Conservation (phyloP, 2,888 invertebrate genomes). For the Autographa pulchrina region DNA sequence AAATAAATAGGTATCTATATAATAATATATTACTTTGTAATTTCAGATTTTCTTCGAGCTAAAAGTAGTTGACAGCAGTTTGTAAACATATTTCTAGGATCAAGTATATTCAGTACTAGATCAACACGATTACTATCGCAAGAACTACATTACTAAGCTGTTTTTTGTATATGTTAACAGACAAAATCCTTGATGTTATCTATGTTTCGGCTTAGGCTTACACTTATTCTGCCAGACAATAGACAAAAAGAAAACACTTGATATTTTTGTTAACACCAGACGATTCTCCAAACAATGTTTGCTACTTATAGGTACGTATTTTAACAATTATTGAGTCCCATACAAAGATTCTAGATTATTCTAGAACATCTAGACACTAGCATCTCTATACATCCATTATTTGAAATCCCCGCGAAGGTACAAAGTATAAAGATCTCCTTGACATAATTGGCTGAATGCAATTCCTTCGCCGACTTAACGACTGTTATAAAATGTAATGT, state of each 20-base stretch:
- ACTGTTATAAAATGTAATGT: constrained; percentile 4
- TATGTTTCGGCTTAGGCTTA: not conserved
- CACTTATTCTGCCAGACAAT: not conserved
- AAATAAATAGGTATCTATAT: too few species aligned
- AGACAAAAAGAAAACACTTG: not conserved
- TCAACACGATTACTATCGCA: not conserved
- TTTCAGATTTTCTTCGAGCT: not conserved
- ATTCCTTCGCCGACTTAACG: constrained; percentile 1
- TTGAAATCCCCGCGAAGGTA: not conserved
- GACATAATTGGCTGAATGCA: constrained; percentile 4
- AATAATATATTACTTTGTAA: not conserved
- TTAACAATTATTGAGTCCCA: too few species aligned
- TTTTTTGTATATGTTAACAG: not conserved
- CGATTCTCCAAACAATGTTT: too few species aligned
- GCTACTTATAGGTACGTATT: too few species aligned
- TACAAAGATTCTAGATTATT: too few species aligned
- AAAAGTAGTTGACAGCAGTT: not conserved
- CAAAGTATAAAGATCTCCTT: not conserved
- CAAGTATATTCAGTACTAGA: not conserved
- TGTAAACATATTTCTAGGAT: not conserved
- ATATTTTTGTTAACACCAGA: not conserved
- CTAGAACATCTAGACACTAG: not conserved
- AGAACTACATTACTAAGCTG: not conserved
- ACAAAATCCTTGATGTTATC: not conserved
- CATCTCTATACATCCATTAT: not conserved